These are phyloP conservation scores for Gambusia yucatana DNA, from an alignment of 2,797 vertebrate genomes.

Conservation along the genomic window DNA sequence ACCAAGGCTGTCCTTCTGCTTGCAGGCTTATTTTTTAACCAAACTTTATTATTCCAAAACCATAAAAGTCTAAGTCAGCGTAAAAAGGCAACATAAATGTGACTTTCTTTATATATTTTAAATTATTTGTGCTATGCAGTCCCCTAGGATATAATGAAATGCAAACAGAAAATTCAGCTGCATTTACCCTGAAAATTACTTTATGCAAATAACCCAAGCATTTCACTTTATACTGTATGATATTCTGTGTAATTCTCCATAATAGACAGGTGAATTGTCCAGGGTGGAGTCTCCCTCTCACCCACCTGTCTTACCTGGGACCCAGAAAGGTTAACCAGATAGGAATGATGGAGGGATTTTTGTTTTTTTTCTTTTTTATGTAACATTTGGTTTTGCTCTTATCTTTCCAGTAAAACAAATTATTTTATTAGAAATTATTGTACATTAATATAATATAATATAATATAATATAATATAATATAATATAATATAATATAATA, in stretches of 20 bases:
- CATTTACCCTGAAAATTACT: not conserved
- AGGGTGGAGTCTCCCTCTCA: no score
- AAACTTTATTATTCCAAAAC: not conserved
- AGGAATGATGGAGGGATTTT: not conserved
- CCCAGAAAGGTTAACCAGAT: no score
- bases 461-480: not conserved
- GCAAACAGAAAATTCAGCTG: not conserved
- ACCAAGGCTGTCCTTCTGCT: not conserved
- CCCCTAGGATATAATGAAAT: not conserved
- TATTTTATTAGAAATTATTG: not conserved
- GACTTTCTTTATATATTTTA: not conserved
- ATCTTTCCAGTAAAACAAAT: not conserved
- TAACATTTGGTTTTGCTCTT: not conserved
- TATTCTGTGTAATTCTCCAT: no score
- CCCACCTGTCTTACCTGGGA: no score
- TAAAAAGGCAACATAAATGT: not conserved
- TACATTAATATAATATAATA: not conserved
- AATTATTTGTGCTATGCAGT: not conserved
- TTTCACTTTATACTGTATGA: no score
- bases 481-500: no score
- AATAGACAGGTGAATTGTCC: no score
- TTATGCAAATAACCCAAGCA: not conserved
- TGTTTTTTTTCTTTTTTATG: accelerated
- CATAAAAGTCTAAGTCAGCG: not conserved
- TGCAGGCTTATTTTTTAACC: not conserved